Evolutionary conservation across 1,140 invertebrate genomes (phyloP).

Genomic region (Drosophila grimshawi): DNA sequence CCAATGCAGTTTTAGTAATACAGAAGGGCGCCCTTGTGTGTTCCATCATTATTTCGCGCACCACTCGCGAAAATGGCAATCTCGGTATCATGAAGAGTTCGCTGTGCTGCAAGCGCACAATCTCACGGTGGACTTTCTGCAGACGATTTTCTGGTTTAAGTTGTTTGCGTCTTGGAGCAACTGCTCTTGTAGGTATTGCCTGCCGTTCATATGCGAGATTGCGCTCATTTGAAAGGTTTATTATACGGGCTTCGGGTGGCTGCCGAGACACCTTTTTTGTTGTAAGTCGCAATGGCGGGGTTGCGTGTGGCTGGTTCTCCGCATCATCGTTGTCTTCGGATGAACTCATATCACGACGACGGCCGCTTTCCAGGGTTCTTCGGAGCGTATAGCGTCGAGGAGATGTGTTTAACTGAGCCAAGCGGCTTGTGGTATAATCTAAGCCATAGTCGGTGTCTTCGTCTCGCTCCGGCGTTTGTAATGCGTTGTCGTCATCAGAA

Average conservation of each 20-base stretch:
- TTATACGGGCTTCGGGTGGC: background rate
- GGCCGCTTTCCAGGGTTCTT: background rate
- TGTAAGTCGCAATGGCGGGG: background rate
- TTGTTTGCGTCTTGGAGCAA: constrained; percentile 36
- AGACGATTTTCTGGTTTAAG: constrained; percentile 16
- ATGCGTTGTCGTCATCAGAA: constrained; percentile 25
- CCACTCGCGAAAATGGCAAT: constrained; percentile 73
- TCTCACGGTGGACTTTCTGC: constrained; percentile 28
- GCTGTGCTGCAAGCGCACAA: constrained; percentile 13
- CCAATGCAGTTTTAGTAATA: constrained; percentile 86
- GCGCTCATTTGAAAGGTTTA: background rate
- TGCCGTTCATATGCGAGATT: background rate
- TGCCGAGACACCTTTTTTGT: background rate
- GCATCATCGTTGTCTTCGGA: constrained; percentile 13
- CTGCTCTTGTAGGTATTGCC: background rate
- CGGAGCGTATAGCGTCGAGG: constrained; percentile 45
- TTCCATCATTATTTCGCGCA: constrained; percentile 66
- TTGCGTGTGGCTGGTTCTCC: constrained; percentile 37
- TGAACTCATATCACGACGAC: background rate
- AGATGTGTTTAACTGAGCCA: constrained; percentile 10
- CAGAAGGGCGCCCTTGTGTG: constrained; percentile 17
- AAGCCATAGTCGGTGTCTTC: constrained; percentile 65
- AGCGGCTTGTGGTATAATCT: constrained; percentile 58
- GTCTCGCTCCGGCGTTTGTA: constrained; percentile 38
- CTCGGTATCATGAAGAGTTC: constrained; percentile 58